Conservation (phyloP, 2,797 vertebrate genomes). For the Sylvia borin region DNA sequence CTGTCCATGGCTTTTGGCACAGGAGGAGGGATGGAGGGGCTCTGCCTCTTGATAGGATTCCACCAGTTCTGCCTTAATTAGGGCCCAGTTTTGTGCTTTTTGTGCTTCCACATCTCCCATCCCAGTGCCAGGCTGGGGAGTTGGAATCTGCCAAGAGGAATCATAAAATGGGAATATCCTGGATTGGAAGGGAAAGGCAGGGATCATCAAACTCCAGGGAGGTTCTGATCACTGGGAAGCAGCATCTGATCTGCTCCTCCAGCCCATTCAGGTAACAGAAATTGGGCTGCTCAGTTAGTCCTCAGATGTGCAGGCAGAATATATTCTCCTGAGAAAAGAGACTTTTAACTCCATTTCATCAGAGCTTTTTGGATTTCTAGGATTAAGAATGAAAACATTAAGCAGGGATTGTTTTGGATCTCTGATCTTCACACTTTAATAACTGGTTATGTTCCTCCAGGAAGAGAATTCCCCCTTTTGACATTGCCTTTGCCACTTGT, state of each 20-base stretch:
- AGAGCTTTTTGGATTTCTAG: not conserved
- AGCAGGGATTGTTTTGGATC: not conserved
- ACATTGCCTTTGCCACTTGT: constrained; percentile 4
- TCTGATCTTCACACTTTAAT: not conserved
- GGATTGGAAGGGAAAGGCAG: not conserved
- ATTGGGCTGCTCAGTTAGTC: fast-evolving
- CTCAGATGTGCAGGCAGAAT: not conserved
- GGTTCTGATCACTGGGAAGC: not conserved
- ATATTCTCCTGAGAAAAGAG: not conserved
- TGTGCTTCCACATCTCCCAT: not conserved
- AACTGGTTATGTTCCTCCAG: not conserved
- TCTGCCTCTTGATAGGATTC: not conserved
- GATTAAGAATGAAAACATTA: not conserved
- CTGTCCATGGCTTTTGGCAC: not conserved
- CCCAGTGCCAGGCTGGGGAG: not conserved
- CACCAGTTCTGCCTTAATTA: not conserved
- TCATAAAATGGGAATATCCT: not conserved
- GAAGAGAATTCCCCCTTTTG: not conserved
- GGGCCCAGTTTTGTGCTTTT: not conserved
- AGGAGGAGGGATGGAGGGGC: not conserved
- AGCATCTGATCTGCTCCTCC: not conserved
- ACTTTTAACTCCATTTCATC: not conserved
- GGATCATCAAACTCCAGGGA: not conserved
- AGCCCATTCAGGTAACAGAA: fast-evolving
- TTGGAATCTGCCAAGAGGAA: not conserved